Base-by-base conservation (phyloP, 2,113 vertebrate species). In the Sclerurus mexicanus region DNA sequence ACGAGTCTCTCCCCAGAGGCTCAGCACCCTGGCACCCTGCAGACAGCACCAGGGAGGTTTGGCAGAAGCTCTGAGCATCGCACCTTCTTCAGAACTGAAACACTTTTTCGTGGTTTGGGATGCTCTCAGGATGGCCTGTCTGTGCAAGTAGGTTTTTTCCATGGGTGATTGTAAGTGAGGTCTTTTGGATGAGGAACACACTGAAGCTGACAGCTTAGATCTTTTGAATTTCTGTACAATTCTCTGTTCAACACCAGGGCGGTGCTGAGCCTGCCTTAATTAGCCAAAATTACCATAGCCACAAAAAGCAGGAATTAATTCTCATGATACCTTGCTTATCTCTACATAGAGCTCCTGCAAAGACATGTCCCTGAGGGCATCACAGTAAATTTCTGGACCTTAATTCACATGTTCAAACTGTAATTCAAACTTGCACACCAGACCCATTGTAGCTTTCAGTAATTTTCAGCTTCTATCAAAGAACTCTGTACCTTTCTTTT, bases 261-360 rank as follows among this genome's bases (percentile, higher is more conserved):
- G 94, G 91, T 94, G 86, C 84, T 88, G 47, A 89, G 69, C 76
- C 89, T 92, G 89, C 73, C 80, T 76, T 92, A 93, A 94, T 95
- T 96, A 96, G 72, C 80, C 80, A 53, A 85, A 95, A 95, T 92
- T 95, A 95, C 76, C 0, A 1, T 89, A 87, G 73, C 40, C 91
- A 85, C 80, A 67, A 59, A 92, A 92, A 91, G 35, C 76, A 92
- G 6, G 5, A 73, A 82, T 83, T 92, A 64, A 90, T 90, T 95
- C 64, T 92, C 73, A 74, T 90, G 83, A 76, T 91, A 82, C 64
- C 80, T 81, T 27, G 39, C 93, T 90, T 92, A 96, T 95, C 93
- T 95, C 69, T 85, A 47, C 64, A 30, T 0, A 56, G 46, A 93
- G 60, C 55, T 75, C 14, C 89, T 92, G 91, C 56, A 72, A 92